A percentile compares a stretch with the other conserved stretches of the same genome.
Conservation (phyloP, 1,140 invertebrate genomes). For the Ceratitis capitata region DNA sequence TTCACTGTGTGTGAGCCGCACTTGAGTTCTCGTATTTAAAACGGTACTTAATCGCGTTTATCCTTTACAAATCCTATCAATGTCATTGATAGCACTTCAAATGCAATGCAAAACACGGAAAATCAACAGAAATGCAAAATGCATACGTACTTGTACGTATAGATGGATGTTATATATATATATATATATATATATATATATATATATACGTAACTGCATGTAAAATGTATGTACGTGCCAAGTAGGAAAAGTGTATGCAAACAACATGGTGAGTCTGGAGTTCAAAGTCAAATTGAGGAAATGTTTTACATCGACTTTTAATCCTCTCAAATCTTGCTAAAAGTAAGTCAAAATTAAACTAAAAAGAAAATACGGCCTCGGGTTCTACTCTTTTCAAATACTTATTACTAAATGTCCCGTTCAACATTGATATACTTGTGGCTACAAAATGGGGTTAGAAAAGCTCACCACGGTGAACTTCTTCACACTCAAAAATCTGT, state of each 20-base stretch:
- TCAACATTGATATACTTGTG: too few relatives aligned
- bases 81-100: slow-evolving; percentile 11
- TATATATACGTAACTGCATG: not conserved
- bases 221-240: not conserved
- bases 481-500: too few relatives aligned
- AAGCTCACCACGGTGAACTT: too few relatives aligned
- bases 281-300: too few relatives aligned
- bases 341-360: too few relatives aligned
- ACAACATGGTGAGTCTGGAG: too few relatives aligned
- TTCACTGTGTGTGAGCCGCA: not conserved
- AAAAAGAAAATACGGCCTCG: too few relatives aligned
- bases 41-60: slow-evolving; percentile 38
- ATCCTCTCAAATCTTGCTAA: too few relatives aligned
- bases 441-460: too few relatives aligned
- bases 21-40: not conserved
- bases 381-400: too few relatives aligned
- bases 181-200: not conserved
- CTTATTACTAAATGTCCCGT: too few relatives aligned
- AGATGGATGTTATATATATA: not conserved
- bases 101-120: slow-evolving; percentile 17
- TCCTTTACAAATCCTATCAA: slow-evolving; percentile 40
- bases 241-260: not conserved
- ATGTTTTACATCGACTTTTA: too few relatives aligned
- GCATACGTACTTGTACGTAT: not conserved
- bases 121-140: not conserved